Base-by-base conservation (phyloP, 2,888 invertebrate genomes). In the Ischnus inquisitorius region DNA sequence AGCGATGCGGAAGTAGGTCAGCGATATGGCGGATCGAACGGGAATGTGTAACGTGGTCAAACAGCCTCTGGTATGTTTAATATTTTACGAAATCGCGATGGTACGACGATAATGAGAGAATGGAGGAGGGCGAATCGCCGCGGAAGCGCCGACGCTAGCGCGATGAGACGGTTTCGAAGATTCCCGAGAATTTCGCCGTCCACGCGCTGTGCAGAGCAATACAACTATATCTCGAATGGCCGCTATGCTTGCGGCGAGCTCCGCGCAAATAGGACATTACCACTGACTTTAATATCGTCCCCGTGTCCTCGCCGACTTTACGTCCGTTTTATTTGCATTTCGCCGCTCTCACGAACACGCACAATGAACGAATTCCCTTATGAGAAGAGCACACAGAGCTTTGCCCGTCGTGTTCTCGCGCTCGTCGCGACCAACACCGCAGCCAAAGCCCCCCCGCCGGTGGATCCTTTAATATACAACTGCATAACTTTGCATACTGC, bases 401-500 rank as follows among this genome's bases (percentile, higher is more conserved):
- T n/a, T n/a, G n/a, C 74, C 67, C 34, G 8, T 39, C 19, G 75
- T 65, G 48, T 57, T 68, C 62, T 54, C 34, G 22, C 34, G 39
- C 14, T 67, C 72, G 54, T 65, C 64, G 34, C 48, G 14, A 43
- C 43, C 22, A 64, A 57, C 71, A 34, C 74, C 54, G 64, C 75
- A 69, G 6, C 34, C n/a, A n/a, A n/a, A 34, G 34, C 34, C 34
- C 34, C 8, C 34, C 34, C 57, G 57, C 78, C 74, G 62, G 65
- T 41, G 28, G 22, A 79, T 64, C 67, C 81, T 62, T 82, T 76
- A 86, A 85, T 82, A 82, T 75, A 57, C 65, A 77, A 85, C 51
- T 83, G 84, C 83, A 85, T 85, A 87, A 84, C 83, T 84, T 85
- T 87, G 83, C 84, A 85, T 84, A 85, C 82, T 81, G 69, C 80